Evolutionary conservation across 2,797 vertebrate genomes (phyloP), one percentile per base, ranked within the genome.

Genomic region (Glossophaga mutica): DNA sequence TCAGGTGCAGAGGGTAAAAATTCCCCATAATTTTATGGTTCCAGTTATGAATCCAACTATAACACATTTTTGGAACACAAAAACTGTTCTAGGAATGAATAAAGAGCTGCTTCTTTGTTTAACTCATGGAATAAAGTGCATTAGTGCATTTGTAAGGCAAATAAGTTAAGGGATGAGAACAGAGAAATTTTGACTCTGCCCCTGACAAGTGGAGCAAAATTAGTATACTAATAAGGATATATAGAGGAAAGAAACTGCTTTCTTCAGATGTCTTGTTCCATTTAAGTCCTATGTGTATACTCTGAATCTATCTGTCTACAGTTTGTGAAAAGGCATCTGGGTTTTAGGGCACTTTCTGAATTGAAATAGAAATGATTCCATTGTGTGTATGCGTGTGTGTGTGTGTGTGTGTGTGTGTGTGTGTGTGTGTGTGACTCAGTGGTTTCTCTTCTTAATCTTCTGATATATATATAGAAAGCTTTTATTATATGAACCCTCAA

Each of bases 1-100:
- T 96, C 70, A 94, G 89, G 34, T 42, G 16, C 52, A 68, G 68
- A 93, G 37, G 95, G 32, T 85, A 71, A 97, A 93, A 83, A 95
- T 29, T 78, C 10, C 22, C 74, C 6, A 67, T 92, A 74, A 6
- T 37, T 90, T 89, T 84, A 92, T 3, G 73, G 46, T 16, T 76
- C 57, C 9, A 46, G 62, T 90, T 67, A 26, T 29, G 95, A 86
- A 81, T 0, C 1, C 55, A 3, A 39, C 90, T 92, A 44, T 83
- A 76, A 77, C 18, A 85, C 74, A 76, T 67, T 89, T 85, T 39
- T 65, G 57, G 46, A 84, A 96, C 92, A 48, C 18, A 26, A 68
- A 93, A 82, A 83, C 11, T 48, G 14, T 68, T 79, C 68, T 74
- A 71, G 71, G 24, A 86, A 93, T 12, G 24, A 8, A 74, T 19